These are phyloP conservation scores for Rhynchotus rufescens DNA, from an alignment of 2,797 vertebrate species.

Conservation along the genomic window DNA sequence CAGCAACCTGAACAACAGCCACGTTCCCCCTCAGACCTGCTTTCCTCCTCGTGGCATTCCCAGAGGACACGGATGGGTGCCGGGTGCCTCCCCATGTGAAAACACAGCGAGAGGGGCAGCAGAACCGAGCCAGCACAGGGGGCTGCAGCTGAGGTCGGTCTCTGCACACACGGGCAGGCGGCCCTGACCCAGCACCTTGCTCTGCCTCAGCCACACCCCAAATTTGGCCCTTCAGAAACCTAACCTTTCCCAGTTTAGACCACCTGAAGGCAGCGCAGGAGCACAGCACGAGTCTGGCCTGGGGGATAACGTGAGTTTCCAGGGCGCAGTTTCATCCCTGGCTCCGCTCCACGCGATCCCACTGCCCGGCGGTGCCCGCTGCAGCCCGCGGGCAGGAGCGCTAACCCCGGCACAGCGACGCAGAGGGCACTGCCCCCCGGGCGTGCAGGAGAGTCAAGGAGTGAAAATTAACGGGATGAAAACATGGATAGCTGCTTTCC, in stretches of 20 bases:
- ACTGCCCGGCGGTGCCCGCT: neutral
- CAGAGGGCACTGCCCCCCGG: neutral
- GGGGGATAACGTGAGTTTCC: neutral
- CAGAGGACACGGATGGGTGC: neutral
- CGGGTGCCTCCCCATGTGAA: rapidly evolving
- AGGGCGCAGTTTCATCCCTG: neutral
- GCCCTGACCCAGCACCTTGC: neutral
- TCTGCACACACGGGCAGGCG: neutral
- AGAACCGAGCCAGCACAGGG: neutral
- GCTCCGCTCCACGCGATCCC: neutral
- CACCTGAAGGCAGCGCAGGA: neutral
- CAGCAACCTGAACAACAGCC: neutral
- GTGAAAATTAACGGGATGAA: neutral
- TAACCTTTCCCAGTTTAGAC: neutral
- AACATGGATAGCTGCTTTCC: neutral
- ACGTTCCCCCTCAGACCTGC: neutral
- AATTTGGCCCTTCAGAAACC: neutral
- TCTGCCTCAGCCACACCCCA: rapidly evolving
- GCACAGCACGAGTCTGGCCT: neutral
- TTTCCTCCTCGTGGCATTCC: slow-evolving; percentile 43
- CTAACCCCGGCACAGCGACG: neutral
- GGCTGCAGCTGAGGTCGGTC: neutral
- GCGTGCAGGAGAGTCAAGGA: neutral
- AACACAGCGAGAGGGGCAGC: neutral
- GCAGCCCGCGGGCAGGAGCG: neutral